Conservation (phyloP, 1,140 invertebrate genomes). For the Cydia strobilella region DNA sequence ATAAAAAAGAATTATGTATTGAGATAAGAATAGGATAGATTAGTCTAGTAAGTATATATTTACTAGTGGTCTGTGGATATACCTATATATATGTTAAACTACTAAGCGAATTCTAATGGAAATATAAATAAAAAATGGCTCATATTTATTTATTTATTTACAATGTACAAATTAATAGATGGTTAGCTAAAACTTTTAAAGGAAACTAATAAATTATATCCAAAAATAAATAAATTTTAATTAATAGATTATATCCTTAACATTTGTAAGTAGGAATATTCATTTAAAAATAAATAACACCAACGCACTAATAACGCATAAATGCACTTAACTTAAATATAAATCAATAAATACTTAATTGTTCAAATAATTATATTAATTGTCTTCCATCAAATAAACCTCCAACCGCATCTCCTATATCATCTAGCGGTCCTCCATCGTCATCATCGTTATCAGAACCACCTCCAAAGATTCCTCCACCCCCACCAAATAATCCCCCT, state of each 20-base stretch:
- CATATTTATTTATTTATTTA: too few species aligned
- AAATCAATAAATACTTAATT: slow-evolving; percentile 31
- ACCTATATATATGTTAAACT: too few species aligned
- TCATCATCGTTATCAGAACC: slow-evolving; percentile 47
- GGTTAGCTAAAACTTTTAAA: too few species aligned
- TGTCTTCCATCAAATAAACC: slow-evolving; percentile 58
- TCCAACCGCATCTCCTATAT: slow-evolving; percentile 63
- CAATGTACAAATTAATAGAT: neutral
- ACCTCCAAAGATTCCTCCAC: slow-evolving; percentile 57
- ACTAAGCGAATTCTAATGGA: too few species aligned
- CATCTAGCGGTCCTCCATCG: slow-evolving; percentile 53
- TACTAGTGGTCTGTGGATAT: too few species aligned
- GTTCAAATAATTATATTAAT: neutral
- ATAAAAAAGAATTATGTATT: too few species aligned
- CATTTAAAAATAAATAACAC: neutral
- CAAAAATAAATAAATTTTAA: neutral
- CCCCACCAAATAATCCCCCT: slow-evolving; percentile 43
- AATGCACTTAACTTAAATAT: neutral
- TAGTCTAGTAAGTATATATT: too few species aligned
- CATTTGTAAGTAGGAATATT: neutral
- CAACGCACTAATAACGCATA: too few species aligned
- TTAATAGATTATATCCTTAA: neutral
- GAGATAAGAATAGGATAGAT: too few species aligned
- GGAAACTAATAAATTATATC: neutral
- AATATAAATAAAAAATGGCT: neutral